These are phyloP conservation scores for Chascanopsetta lugubris DNA, from an alignment of 2,113 vertebrate species.

Conservation along the genomic window DNA sequence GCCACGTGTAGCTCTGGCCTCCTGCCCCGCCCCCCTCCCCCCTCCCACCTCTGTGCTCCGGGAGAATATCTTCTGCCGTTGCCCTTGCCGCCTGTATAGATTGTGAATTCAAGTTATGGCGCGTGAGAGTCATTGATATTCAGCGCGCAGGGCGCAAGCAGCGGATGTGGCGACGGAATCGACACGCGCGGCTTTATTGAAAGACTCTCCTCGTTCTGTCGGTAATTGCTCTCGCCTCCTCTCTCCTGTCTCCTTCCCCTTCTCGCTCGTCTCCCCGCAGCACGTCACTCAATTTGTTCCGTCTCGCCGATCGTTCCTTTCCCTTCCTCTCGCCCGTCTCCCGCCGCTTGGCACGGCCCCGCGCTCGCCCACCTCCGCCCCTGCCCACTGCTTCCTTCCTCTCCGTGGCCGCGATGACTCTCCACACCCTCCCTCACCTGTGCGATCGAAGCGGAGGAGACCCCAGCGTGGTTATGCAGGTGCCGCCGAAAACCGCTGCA, in stretches of 20 bases:
- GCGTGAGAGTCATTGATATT: constrained; percentile 72
- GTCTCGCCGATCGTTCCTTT: constrained; percentile 29
- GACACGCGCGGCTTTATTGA: constrained; percentile 71
- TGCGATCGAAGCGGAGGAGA: constrained; percentile 61
- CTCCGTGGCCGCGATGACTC: constrained; percentile 48
- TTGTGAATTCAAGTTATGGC: constrained; percentile 72
- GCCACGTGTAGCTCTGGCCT: constrained; percentile 19
- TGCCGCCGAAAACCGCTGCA: constrained; percentile 57
- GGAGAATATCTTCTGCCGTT: constrained; percentile 59
- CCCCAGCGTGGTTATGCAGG: constrained; percentile 68
- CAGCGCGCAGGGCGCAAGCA: constrained; percentile 55
- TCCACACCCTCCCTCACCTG: constrained; percentile 54
- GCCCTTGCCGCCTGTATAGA: constrained; percentile 64
- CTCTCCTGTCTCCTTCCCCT: constrained; percentile 30
- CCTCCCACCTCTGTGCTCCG: constrained; percentile 26
- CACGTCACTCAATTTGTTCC: constrained; percentile 35
- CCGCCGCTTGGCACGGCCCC: neutral
- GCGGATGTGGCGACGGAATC: constrained; percentile 62
- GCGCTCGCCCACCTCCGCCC: constrained; percentile 18
- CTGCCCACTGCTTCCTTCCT: constrained; percentile 17
- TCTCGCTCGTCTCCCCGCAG: constrained; percentile 11
- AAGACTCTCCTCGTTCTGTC: constrained; percentile 65
- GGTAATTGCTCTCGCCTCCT: constrained; percentile 64
- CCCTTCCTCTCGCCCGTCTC: constrained; percentile 10
- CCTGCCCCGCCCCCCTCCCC: constrained; percentile 3